Evolutionary conservation across 2,113 vertebrate genomes (phyloP), one percentile per base, ranked within the genome.

Genomic region (Gorsachius goisagi): DNA sequence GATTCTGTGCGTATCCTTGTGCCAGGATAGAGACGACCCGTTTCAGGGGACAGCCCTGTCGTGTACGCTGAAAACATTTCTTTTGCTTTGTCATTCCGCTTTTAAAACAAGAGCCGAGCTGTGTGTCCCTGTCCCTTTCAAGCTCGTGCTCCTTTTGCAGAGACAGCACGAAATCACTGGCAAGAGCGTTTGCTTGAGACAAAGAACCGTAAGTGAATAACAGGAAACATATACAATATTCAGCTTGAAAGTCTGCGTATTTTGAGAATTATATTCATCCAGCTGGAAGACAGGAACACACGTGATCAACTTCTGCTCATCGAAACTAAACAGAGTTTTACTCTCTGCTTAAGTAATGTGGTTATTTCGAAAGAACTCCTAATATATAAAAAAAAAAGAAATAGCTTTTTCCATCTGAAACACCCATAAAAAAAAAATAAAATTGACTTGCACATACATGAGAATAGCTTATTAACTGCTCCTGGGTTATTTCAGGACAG

Each of bases 401-500:
- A 13, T 0, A 9, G 32, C 49, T 78, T 71, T 72, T 69, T 47
- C 45, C 74, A 75, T 28, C 62, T 41, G 11, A 50, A 95, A 59
- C 32, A 81, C 1, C 53, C 69, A 12, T 35, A 12, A 19, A 81
- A 50, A 86, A 41, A 41, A 41, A 41, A 41, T 55, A 12, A 23
- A n/a, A 0, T 39, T 87, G 11, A 12, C 49, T 82, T 20, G 44
- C 3, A 24, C 59, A 58, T 24, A 6, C 12, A 24, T 2, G 10
- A 72, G 77, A 64, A 44, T 9, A 63, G 77, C 21, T 68, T 15
- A 92, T 66, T 10, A 64, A n/a, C 47, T 44, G 55, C 27, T 91
- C 39, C 63, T 2, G 5, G 79, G 89, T 92, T 59, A 88, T 79
- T 66, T 77, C 56, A 88, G 92, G 90, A 33, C 74, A 90, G 53